A percentile compares a stretch with the other conserved stretches of the same genome.
Evolutionary conservation across 2,113 vertebrate species (phyloP).

Genomic region (Gobio gobio): DNA sequence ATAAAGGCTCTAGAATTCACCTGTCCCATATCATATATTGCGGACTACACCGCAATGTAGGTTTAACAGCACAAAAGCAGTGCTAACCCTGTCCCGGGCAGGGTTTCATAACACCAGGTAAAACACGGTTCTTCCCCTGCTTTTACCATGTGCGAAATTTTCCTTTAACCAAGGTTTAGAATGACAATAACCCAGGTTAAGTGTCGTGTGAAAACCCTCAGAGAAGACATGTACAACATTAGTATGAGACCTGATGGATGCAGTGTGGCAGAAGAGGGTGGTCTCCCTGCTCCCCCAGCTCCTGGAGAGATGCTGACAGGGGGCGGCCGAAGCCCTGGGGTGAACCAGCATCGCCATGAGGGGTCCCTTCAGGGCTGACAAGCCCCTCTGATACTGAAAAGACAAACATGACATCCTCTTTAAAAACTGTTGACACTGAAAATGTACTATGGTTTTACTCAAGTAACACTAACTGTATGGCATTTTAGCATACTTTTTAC

Average conservation of each 20-base stretch:
- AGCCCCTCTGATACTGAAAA: constrained; percentile 46
- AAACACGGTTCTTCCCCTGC: too few relatives aligned
- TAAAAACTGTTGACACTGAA: not conserved
- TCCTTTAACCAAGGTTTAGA: too few relatives aligned
- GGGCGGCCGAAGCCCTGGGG: constrained; percentile 40
- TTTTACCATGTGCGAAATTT: too few relatives aligned
- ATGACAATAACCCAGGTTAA: too few relatives aligned
- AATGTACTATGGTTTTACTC: not conserved
- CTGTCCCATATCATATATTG: too few relatives aligned
- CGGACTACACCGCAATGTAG: too few relatives aligned
- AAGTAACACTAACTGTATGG: constrained; percentile 11
- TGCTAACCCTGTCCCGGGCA: too few relatives aligned
- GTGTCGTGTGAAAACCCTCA: too few relatives aligned
- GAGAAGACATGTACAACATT: too few relatives aligned
- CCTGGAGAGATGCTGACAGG: constrained; percentile 59
- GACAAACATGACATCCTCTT: not conserved
- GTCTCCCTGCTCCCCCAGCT: constrained; percentile 70
- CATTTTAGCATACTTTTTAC: not conserved
- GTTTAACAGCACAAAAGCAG: too few relatives aligned
- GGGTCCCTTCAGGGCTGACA: constrained; percentile 39
- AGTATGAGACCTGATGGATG: constrained; percentile 74
- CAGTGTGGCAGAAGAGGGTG: constrained; percentile 71
- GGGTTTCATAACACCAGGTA: too few relatives aligned
- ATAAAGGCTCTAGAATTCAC: too few relatives aligned
- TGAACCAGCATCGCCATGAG: constrained; percentile 12